phyloP scores from a whole-genome alignment of 2,888 invertebrate species.

The Ennomos fuscantarius region DNA sequence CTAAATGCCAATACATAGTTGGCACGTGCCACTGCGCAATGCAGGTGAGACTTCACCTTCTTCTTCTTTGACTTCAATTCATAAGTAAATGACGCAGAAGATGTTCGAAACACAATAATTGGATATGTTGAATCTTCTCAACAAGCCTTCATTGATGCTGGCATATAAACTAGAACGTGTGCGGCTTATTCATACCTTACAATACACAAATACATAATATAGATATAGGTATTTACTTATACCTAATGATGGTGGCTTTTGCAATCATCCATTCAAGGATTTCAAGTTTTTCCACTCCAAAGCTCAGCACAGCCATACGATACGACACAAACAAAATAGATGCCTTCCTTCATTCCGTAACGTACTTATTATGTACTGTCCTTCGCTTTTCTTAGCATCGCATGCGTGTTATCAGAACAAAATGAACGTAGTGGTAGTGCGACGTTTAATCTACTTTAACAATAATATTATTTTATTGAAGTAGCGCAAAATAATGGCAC shows the following conservation, averaged over 20 bases:
- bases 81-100: constrained; percentile 11
- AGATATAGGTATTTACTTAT: constrained; percentile 1
- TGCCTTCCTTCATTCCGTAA: constrained; percentile 7
- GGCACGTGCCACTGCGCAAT: not conserved
- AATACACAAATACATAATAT: not conserved
- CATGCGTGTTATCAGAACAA: no score
- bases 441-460: no score
- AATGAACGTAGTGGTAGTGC: no score
- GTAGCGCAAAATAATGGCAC: no score
- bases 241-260: constrained; percentile 36
- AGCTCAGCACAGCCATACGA: not conserved
- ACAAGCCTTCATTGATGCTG: not conserved
- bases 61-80: no score
- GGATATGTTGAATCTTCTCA: not conserved
- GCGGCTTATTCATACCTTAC: no score
- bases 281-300: constrained; percentile 35
- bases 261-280: constrained; percentile 46
- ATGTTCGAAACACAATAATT: constrained; percentile 4
- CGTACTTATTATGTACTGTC: not conserved
- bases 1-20: no score
- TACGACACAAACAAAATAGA: constrained; percentile 9
- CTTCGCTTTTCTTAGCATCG: no score
- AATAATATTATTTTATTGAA: no score
- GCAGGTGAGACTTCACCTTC: not conserved
- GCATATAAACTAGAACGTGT: constrained; percentile 1